Base-by-base conservation (phyloP, 2,888 invertebrate genomes). In the Heteromurus nitidus region DNA sequence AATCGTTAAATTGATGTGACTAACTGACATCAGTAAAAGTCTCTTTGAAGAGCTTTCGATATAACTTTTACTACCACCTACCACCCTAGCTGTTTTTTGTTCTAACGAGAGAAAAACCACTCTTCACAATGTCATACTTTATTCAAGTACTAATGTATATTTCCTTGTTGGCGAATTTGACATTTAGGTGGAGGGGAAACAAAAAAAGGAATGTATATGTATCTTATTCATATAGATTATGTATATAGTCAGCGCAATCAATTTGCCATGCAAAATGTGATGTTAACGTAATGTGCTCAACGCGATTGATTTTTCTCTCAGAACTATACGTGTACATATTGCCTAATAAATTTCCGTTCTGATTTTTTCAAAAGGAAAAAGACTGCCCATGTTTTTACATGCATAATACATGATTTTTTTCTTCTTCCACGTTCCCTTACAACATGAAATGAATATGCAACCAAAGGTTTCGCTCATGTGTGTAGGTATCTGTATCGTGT, bases 281-380 rank as follows among this genome's bases (percentile, higher is more conserved):
- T 55, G 26, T 24, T 22, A 18, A 55, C 22, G 26, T 55, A 16
- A 55, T 53, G 53, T 55, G 26, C 13, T 55, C 26, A 13, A 55
- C 24, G 55, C 55, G 26, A 55, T 55, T 55, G 55, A 55, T 55
- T 55, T 55, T n/a, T 55, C 26, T n/a, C 47, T n/a, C n/a, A n/a
- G n/a, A n/a, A n/a, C n/a, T n/a, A n/a, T n/a, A n/a, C n/a, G n/a
- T n/a, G n/a, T n/a, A n/a, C n/a, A 26, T 55, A 24, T 26, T 26
- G 13, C 24, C 26, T 22, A 7, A 55, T 55, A 55, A 55, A 55
- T 55, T 55, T 55, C 26, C 55, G 24, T 55, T 22, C 55, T 26
- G 55, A 55, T 55, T 55, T 53, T 55, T 55, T 55, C 47, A 13
- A 36, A 36, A 9, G 36, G 36, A 36, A 36, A n/a, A n/a, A n/a